phyloP scores from a whole-genome alignment of 2,113 vertebrate species.

The Mastomys coucha region DNA sequence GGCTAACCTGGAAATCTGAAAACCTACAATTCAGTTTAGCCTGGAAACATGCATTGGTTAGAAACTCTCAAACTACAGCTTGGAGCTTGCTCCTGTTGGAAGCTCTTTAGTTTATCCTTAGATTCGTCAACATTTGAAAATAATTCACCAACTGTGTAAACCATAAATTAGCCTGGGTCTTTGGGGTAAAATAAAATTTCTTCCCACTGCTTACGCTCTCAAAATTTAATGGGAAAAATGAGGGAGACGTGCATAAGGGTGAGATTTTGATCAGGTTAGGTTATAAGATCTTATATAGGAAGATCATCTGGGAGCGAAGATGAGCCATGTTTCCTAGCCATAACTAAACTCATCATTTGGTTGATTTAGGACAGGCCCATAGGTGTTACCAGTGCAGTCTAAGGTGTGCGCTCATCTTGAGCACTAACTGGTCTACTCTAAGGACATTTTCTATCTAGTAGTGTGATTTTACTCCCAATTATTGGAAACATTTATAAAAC shows the following conservation, averaged over 20 bases:
- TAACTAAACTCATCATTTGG: not conserved
- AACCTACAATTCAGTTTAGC: not conserved
- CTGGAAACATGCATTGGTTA: not conserved
- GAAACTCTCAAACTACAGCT: not conserved
- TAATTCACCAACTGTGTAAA: not conserved
- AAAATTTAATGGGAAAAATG: conserved; percentile 27
- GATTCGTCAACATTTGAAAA: not conserved
- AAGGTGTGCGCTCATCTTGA: not conserved
- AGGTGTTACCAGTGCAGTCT: not conserved
- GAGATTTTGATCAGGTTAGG: not conserved
- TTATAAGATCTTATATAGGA: not conserved
- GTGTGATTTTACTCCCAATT: not conserved
- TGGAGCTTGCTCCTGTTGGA: not conserved
- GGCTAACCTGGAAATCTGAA: conserved; percentile 6
- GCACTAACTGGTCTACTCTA: not conserved
- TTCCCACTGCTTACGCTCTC: not conserved
- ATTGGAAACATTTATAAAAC: not conserved
- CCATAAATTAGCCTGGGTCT: not conserved
- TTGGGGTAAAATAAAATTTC: not conserved
- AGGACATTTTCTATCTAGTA: not conserved
- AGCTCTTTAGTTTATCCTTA: not conserved
- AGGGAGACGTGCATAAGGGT: not conserved
- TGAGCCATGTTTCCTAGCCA: not conserved
- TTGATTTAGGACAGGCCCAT: not conserved
- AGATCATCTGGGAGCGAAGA: not conserved